Evolutionary conservation across 2,888 invertebrate genomes (phyloP), one percentile per base, ranked within the genome.

Genomic region (Trissoscelio sp.): DNA sequence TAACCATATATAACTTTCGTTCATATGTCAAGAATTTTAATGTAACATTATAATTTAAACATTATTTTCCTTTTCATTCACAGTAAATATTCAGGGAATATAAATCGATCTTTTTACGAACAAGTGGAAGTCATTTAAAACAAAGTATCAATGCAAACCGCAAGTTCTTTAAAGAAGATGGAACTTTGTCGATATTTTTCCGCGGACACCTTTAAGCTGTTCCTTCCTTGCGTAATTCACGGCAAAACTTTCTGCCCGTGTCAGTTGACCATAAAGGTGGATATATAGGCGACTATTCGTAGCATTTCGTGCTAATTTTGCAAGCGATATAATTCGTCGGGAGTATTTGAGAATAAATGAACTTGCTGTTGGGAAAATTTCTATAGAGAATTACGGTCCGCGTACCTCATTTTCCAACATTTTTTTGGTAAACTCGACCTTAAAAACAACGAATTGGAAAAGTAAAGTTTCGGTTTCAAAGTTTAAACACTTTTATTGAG

Each of bases 191-290:
- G 64, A 70, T 78, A 78, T 70, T 78, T 70, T 78, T 58, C 48
- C 16, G 16, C 37, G 24, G 51, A 72, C 72, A 42, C 42, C 67
- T 75, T 67, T 60, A 66, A 67, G 57, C 34, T 51, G 57, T 39
- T 75, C 66, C 48, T 75, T 34, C 31, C 11, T 14, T 34, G 16
- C 16, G 48, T 79, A 72, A 79, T 79, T 79, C 72, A 79, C 28
- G 58, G 16, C 28, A 11, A 79, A 79, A 79, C 58, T 79, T 79
- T 79, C 72, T 79, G 72, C 3, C 24, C 51, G 72, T 73, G 79
- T 73, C 79, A 79, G 79, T 72, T 72, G 79, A 79, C 79, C 72
- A 66, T 66, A 72, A 72, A 79, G 20, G 31, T 28, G 57, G 57
- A 72, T 72, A n/a, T n/a, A 72, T 70, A 75, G 39, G 67, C 18